These are phyloP conservation scores for Stichodactyla mertensii DNA, from an alignment of 64 coral and sea anemone species.

Conservation along the genomic window DNA sequence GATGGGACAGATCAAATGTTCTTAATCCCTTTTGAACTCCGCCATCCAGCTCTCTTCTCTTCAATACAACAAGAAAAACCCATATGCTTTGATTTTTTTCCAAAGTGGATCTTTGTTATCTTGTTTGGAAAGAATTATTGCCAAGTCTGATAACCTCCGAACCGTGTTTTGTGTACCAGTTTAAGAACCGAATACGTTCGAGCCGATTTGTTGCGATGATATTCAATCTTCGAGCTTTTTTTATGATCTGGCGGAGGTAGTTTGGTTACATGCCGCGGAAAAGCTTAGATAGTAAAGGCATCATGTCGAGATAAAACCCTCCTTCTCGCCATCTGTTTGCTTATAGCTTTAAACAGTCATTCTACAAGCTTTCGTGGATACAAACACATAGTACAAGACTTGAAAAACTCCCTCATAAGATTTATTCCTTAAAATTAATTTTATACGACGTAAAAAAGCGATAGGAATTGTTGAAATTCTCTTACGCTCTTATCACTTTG, in stretches of 20 bases:
- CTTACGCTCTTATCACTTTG: slow-evolving; percentile 9
- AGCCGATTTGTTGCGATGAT: neutral
- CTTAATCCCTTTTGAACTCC: slow-evolving; percentile 67
- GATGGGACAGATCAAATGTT: slow-evolving; percentile 36
- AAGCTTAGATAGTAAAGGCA: slow-evolving; percentile 9
- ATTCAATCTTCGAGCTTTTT: neutral
- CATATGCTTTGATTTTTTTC: slow-evolving; percentile 16
- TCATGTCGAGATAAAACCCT: slow-evolving; percentile 6
- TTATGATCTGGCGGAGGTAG: slow-evolving; percentile 19
- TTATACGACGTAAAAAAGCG: neutral
- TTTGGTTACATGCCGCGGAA: slow-evolving; percentile 28
- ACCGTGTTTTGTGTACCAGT: slow-evolving; percentile 4
- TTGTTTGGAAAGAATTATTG: slow-evolving; percentile 29
- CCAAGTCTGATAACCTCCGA: slow-evolving; percentile 6
- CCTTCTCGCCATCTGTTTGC: slow-evolving; percentile 32
- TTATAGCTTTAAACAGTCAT: slow-evolving; percentile 13
- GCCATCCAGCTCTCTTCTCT: neutral
- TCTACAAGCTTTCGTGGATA: neutral
- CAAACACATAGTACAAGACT: neutral
- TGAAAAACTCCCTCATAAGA: neutral
- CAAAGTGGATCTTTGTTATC: slow-evolving; percentile 47
- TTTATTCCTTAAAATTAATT: neutral
- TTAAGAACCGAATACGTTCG: neutral
- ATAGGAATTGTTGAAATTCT: neutral
- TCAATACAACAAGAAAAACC: neutral